phyloP scores from a whole-genome alignment of 2,113 vertebrate species.

The Raja brachyura region DNA sequence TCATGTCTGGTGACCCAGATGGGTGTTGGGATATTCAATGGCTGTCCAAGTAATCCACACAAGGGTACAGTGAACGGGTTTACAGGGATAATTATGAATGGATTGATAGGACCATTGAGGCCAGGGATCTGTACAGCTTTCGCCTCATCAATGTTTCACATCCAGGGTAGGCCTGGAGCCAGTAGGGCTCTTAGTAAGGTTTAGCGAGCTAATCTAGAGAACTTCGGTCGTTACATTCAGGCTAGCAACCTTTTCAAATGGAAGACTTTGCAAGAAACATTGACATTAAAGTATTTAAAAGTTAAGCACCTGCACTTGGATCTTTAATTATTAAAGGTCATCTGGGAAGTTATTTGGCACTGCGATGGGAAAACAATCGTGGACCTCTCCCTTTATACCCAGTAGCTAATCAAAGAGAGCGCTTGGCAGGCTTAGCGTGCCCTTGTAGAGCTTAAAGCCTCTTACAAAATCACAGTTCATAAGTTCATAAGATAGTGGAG shows the following conservation, averaged over 20 bases:
- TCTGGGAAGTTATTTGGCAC: not conserved
- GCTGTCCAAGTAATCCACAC: not conserved
- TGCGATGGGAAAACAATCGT: not conserved
- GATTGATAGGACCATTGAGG: not conserved
- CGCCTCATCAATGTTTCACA: not conserved
- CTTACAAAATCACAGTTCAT: not conserved
- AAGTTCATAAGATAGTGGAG: no score
- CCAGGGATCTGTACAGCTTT: not conserved
- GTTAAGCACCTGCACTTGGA: not conserved
- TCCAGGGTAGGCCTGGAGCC: not conserved
- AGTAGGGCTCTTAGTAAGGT: not conserved
- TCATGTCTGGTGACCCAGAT: no score
- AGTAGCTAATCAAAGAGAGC: not conserved
- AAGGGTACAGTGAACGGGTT: not conserved
- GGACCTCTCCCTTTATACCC: not conserved
- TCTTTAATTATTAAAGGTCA: not conserved
- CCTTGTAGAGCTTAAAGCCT: not conserved
- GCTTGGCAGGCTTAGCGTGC: not conserved
- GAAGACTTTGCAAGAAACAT: not conserved
- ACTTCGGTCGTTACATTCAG: not conserved
- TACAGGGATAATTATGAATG: not conserved
- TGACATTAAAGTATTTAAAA: not conserved
- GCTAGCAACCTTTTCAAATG: not conserved
- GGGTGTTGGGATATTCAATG: not conserved
- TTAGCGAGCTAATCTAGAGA: not conserved